Evolutionary conservation across 1,140 invertebrate genomes (phyloP).

Genomic region (Saccostrea cuccullata): DNA sequence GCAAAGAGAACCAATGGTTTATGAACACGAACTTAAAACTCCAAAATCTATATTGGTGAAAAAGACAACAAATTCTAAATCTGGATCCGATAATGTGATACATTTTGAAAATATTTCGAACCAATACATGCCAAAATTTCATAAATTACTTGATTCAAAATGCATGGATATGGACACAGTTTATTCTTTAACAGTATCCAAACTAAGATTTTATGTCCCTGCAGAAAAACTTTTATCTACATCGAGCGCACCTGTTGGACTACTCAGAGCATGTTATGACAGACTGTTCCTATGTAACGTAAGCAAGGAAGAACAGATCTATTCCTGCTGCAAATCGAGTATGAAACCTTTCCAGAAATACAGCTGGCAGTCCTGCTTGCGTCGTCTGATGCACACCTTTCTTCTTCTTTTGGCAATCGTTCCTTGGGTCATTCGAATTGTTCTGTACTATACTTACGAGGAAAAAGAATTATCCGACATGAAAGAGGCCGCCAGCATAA

Average conservation of each 20-base stretch:
- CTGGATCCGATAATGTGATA: not conserved
- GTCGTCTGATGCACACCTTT: not conserved
- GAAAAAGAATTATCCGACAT: not conserved
- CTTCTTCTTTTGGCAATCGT: not conserved
- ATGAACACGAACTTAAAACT: not conserved
- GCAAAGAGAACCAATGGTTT: not conserved
- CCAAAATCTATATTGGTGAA: not conserved
- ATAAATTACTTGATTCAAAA: not conserved
- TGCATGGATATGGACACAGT: not conserved
- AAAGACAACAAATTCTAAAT: not conserved
- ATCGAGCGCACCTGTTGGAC: not conserved
- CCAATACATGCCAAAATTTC: not conserved
- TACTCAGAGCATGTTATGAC: not conserved
- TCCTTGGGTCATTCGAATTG: constrained; percentile 11
- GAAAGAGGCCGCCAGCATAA: not conserved
- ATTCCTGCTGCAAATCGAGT: not conserved
- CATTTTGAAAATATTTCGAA: not conserved
- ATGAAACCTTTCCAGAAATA: not conserved
- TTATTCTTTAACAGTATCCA: not conserved
- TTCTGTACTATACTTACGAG: constrained; percentile 9
- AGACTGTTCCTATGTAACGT: not conserved
- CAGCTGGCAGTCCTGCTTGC: not conserved
- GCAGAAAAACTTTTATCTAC: not conserved
- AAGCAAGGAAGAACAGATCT: not conserved
- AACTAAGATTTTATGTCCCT: not conserved